Conservation (phyloP, 2,888 invertebrate genomes). For the Pterostichus niger region DNA sequence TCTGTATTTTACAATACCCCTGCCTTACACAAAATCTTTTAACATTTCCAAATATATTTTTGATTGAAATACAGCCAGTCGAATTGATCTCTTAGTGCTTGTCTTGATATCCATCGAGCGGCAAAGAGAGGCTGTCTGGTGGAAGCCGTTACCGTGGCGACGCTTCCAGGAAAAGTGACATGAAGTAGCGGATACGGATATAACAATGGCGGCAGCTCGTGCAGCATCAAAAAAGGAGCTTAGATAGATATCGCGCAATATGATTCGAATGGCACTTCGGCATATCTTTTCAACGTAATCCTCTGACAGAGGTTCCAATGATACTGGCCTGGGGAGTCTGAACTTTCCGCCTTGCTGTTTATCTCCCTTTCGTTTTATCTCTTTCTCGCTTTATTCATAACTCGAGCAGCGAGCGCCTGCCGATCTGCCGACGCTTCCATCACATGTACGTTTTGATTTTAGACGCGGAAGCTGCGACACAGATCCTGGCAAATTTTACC, state of each 20-base stretch:
- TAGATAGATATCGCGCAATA: conserved; percentile 75
- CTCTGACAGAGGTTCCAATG: conserved; percentile 74
- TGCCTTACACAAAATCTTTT: conserved; percentile 72
- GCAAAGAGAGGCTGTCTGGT: conserved; percentile 43
- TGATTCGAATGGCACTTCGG: conserved; percentile 74
- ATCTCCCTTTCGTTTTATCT: conserved; percentile 69
- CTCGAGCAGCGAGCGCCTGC: conserved; percentile 67
- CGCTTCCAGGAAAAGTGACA: conserved; percentile 69
- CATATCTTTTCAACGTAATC: conserved; percentile 73
- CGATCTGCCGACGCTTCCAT: conserved; percentile 33
- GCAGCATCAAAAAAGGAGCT: conserved; percentile 74
- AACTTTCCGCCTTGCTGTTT: conserved; percentile 59
- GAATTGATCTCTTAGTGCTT: conserved; percentile 72
- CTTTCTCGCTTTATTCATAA: conserved; percentile 71
- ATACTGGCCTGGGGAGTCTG: conserved; percentile 73
- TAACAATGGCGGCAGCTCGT: conserved; percentile 73
- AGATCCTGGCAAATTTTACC: conserved; percentile 41
- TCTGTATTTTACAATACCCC: conserved; percentile 73
- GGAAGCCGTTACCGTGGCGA: conserved; percentile 28
- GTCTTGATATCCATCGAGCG: conserved; percentile 68
- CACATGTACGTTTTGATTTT: conserved; percentile 51
- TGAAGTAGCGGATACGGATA: conserved; percentile 71
- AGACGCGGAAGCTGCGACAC: conserved; percentile 44
- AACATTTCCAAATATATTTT: conserved; percentile 74
- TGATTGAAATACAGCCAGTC: conserved; percentile 74